Conservation (phyloP, 2,888 invertebrate species). For the Apamea monoglypha region DNA sequence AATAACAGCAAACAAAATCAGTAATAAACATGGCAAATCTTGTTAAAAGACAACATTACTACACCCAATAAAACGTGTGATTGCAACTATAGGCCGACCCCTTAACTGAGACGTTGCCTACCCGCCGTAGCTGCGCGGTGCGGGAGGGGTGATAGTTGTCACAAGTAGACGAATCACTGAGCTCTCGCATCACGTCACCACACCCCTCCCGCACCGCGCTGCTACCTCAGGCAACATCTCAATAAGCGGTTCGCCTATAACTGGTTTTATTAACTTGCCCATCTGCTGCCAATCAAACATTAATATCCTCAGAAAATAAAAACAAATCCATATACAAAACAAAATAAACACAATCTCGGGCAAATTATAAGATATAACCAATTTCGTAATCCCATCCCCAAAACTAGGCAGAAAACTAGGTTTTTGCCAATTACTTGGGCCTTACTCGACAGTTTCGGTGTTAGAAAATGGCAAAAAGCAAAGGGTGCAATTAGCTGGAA, state of each 20-base stretch:
- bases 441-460: slow-evolving; percentile 53
- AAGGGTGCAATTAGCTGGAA: slow-evolving; percentile 58
- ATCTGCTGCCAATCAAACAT: background rate
- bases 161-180: too few species aligned
- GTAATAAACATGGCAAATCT: background rate
- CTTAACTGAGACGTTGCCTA: too few species aligned
- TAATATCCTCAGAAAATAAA: slow-evolving; percentile 8
- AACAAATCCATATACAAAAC: background rate
- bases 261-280: slow-evolving; percentile 6
- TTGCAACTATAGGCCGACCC: too few species aligned
- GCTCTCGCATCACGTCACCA: too few species aligned
- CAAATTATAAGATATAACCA: slow-evolving; percentile 24
- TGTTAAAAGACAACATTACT: slow-evolving; percentile 9
- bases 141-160: too few species aligned
- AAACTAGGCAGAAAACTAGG: slow-evolving; percentile 34
- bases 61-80: slow-evolving; percentile 20
- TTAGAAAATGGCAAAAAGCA: slow-evolving; percentile 58
- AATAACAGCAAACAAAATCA: background rate
- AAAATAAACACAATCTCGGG: background rate
- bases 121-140: too few species aligned
- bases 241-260: too few species aligned
- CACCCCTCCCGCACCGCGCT: too few species aligned
- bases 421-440: slow-evolving; percentile 57
- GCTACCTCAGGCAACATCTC: too few species aligned
- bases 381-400: slow-evolving; percentile 28